Conservation (phyloP, 2,113 vertebrate species). For the Pygoscelis adeliae region DNA sequence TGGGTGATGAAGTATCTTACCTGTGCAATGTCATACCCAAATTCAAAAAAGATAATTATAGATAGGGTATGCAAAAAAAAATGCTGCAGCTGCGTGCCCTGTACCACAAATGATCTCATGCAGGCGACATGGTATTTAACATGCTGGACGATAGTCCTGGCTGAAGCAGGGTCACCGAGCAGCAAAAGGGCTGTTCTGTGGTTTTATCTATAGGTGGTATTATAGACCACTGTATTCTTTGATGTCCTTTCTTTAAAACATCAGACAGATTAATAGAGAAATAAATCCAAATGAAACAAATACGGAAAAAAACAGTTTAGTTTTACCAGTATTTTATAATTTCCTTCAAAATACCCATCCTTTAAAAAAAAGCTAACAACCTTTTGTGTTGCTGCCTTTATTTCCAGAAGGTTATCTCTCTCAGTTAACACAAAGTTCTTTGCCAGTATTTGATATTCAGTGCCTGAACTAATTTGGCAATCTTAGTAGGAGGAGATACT, state of each 20-base stretch:
- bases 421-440: not conserved
- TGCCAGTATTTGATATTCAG: not conserved
- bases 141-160: not conserved
- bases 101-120: not conserved
- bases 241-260: not conserved
- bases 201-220: conserved; percentile 54
- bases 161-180: not conserved
- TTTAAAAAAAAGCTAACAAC: not conserved
- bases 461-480: not conserved
- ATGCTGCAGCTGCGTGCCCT: not conserved
- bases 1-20: not conserved
- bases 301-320: accelerated
- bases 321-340: not conserved
- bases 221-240: conserved; percentile 10
- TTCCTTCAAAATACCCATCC: not conserved
- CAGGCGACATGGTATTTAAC: not conserved
- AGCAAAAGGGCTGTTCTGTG: conserved; percentile 3
- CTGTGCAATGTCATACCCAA: not conserved
- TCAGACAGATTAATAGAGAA: not conserved
- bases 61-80: accelerated
- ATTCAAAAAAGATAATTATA: not conserved
- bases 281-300: not conserved
- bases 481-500: not conserved
- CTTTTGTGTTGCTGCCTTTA: not conserved
- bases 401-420: not conserved